phyloP scores from a whole-genome alignment of 2,797 vertebrate species.

The Oreonectes daqikongensis region DNA sequence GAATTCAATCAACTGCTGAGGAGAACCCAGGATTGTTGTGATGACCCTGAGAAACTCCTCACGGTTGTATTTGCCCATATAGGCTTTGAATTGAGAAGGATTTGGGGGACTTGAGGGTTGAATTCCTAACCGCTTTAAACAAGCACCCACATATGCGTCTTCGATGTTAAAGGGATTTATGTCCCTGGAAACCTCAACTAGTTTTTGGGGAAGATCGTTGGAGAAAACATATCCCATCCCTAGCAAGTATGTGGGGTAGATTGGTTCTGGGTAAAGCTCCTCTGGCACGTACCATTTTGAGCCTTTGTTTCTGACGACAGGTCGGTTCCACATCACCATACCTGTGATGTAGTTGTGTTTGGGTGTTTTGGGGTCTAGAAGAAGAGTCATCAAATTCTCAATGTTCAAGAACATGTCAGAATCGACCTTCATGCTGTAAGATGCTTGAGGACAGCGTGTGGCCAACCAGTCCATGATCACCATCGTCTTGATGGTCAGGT shows the following conservation, averaged over 20 bases:
- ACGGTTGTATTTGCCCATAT: conserved; percentile 51
- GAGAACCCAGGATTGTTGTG: conserved; percentile 68
- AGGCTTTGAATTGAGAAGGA: conserved; percentile 61
- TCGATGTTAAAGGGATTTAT: conserved; percentile 77
- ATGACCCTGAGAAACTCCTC: conserved; percentile 67
- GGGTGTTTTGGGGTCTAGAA: conserved; percentile 60
- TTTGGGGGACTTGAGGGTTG: conserved; percentile 4
- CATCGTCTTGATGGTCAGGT: conserved; percentile 81
- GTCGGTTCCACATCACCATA: conserved; percentile 59
- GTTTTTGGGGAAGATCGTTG: conserved; percentile 66
- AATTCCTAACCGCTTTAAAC: conserved; percentile 69
- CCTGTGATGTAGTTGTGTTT: conserved; percentile 69
- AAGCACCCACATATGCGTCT: conserved; percentile 78
- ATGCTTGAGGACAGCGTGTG: conserved; percentile 65
- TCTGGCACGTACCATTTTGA: conserved; percentile 76
- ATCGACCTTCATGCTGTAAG: conserved; percentile 78
- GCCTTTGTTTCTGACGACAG: conserved; percentile 52
- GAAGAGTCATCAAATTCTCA: conserved; percentile 61
- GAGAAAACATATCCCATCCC: conserved; percentile 82
- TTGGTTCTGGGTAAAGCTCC: conserved; percentile 65
- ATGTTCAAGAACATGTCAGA: conserved; percentile 80
- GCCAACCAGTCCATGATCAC: conserved; percentile 79
- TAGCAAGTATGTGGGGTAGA: conserved; percentile 73
- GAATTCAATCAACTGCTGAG: conserved; percentile 62
- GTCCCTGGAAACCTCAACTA: conserved; percentile 64